These are phyloP conservation scores for Sesia bembeciformis DNA, from an alignment of 2,888 invertebrate genomes.

Conservation along the genomic window DNA sequence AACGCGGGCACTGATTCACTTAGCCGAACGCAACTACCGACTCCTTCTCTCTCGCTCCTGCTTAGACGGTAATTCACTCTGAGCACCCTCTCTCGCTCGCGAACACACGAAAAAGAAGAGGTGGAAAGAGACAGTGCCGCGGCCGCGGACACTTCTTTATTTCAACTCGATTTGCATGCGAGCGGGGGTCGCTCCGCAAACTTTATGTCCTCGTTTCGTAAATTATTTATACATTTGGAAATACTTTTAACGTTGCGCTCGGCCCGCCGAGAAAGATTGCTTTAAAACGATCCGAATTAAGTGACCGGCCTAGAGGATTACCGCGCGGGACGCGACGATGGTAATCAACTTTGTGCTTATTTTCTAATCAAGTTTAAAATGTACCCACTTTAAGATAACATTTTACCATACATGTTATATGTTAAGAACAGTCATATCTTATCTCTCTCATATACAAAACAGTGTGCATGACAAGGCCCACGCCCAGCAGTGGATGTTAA, in stretches of 20 bases:
- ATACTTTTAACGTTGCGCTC: constrained; percentile 67
- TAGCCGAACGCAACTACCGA: constrained; percentile 68
- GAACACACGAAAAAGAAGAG: constrained; percentile 19
- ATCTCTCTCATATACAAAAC: no score
- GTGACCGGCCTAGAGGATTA: constrained; percentile 53
- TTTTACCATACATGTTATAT: no score
- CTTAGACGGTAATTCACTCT: constrained; percentile 24
- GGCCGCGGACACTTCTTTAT: constrained; percentile 62
- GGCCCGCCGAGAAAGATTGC: constrained; percentile 60
- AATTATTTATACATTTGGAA: constrained; percentile 72
- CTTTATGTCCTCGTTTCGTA: constrained; percentile 73
- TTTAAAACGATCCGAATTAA: constrained; percentile 57
- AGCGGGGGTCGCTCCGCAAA: constrained; percentile 65
- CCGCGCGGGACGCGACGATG: constrained; percentile 26
- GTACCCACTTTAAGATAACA: no score
- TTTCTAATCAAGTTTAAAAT: constrained; percentile 27
- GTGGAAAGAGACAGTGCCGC: constrained; percentile 49
- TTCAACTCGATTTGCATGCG: constrained; percentile 72
- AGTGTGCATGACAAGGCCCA: no score
- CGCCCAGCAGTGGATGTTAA: no score
- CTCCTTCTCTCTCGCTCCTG: constrained; percentile 50
- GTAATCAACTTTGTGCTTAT: constrained; percentile 34
- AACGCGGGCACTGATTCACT: constrained; percentile 74
- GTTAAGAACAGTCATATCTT: no score
- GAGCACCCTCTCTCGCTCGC: constrained; percentile 24